phyloP scores from a whole-genome alignment of 2,113 vertebrate genomes.

The Balaeniceps rex region DNA sequence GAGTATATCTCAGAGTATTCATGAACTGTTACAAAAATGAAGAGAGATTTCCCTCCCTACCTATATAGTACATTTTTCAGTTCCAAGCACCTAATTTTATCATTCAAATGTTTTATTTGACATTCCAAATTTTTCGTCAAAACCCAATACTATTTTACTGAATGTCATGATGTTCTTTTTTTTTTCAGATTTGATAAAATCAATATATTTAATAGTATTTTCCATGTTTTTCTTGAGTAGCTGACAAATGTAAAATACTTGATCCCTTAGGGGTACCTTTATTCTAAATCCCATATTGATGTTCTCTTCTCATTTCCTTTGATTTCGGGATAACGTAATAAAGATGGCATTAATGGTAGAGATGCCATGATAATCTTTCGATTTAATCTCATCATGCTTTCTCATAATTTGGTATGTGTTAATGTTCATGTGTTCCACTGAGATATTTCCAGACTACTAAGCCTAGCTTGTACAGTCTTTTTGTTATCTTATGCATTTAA shows the following conservation, averaged over 20 bases:
- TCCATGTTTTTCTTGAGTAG: neutral
- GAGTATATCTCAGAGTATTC: rapidly evolving
- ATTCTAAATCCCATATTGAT: neutral
- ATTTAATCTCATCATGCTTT: neutral
- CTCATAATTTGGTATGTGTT: neutral
- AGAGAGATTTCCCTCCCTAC: neutral
- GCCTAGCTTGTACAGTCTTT: neutral
- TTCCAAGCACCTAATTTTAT: neutral
- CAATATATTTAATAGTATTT: neutral
- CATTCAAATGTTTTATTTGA: neutral
- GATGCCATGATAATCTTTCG: neutral
- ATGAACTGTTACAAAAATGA: neutral
- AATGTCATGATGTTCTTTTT: neutral
- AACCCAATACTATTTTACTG: neutral
- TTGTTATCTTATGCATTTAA: neutral
- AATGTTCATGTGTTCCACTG: neutral
- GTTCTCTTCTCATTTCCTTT: neutral
- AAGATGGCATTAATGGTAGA: neutral
- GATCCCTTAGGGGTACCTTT: neutral
- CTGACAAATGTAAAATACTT: neutral
- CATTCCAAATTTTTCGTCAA: neutral
- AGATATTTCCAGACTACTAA: neutral
- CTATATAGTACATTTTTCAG: neutral
- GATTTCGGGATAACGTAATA: neutral
- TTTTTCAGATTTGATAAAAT: neutral